Conservation (phyloP, 2,113 vertebrate genomes). For the Sander lucioperca region DNA sequence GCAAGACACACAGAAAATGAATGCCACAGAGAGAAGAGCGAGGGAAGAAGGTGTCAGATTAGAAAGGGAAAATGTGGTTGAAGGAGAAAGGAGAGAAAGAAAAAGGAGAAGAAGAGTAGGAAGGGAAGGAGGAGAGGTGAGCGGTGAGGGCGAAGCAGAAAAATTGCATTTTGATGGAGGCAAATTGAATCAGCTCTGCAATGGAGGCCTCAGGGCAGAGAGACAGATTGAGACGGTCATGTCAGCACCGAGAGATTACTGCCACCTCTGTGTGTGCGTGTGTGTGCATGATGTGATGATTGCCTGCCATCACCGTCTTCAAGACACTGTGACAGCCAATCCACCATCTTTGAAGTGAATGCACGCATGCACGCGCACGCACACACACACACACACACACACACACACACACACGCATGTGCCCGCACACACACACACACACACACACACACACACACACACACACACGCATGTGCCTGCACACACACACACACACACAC, state of each 20-base stretch:
- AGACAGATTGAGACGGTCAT: slow-evolving; percentile 64
- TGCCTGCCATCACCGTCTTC: slow-evolving; percentile 31
- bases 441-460: background rate
- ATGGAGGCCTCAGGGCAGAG: slow-evolving; percentile 56
- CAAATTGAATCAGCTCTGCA: slow-evolving; percentile 71
- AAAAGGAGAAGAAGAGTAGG: background rate
- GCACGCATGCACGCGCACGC: background rate
- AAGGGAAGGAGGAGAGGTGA: slow-evolving; percentile 19
- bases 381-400: slow-evolving; percentile 17
- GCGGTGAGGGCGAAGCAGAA: slow-evolving; percentile 40
- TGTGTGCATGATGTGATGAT: slow-evolving; percentile 38
- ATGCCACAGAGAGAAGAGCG: background rate
- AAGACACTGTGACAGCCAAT: slow-evolving; percentile 32
- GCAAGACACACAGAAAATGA: slow-evolving; percentile 10
- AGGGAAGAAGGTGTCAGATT: slow-evolving; percentile 23
- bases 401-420: slow-evolving; percentile 18
- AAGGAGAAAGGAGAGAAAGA: slow-evolving; percentile 19
- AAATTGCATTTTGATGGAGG: slow-evolving; percentile 77
- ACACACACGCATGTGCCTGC: background rate
- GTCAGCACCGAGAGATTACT: slow-evolving; percentile 60
- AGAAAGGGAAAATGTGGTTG: slow-evolving; percentile 16
- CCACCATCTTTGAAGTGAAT: slow-evolving; percentile 18
- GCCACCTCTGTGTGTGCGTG: slow-evolving; percentile 40
- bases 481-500: slow-evolving; percentile 9
- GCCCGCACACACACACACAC: no score